A percentile compares a stretch with the other conserved stretches of the same genome.
These are phyloP conservation scores for Pycnomerus fuliginosus DNA, from an alignment of 2,888 invertebrate species.

Conservation along the genomic window DNA sequence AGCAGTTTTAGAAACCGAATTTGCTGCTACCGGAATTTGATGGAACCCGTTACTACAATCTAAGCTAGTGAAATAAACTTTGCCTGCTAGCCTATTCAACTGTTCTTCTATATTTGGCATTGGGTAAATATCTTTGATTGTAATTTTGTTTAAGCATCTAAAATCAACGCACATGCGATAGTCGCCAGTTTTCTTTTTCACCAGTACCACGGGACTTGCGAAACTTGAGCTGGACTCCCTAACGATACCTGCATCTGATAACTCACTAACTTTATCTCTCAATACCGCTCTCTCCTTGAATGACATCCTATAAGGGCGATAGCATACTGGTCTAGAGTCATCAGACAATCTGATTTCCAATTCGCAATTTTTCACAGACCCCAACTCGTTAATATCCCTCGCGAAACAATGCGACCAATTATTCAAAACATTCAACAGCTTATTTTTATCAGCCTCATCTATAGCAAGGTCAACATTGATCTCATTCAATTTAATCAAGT, in stretches of 20 bases:
- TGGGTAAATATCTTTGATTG: conserved; percentile 38
- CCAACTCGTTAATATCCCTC: neutral
- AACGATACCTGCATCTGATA: conserved; percentile 19
- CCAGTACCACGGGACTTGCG: conserved; percentile 20
- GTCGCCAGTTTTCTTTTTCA: conserved; percentile 31
- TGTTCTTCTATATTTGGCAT: conserved; percentile 34
- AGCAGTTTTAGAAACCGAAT: conserved; percentile 36
- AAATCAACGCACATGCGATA: conserved; percentile 35
- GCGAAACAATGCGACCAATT: too few relatives aligned
- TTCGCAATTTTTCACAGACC: neutral
- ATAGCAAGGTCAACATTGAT: too few relatives aligned
- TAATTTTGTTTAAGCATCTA: conserved; percentile 36
- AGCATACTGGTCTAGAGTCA: conserved; percentile 30
- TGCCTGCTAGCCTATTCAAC: conserved; percentile 30
- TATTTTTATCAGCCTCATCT: too few relatives aligned
- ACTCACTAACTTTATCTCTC: conserved; percentile 4
- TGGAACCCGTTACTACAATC: conserved; percentile 38
- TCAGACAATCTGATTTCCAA: conserved; percentile 28
- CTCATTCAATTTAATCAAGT: too few relatives aligned
- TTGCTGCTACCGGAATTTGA: conserved; percentile 36
- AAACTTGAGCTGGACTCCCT: conserved; percentile 5
- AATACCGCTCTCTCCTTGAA: conserved; percentile 26
- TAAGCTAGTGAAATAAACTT: conserved; percentile 33
- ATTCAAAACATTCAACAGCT: too few relatives aligned
- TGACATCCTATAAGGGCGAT: conserved; percentile 33